These are phyloP conservation scores for Cryptotermes secundus DNA, from an alignment of 1,140 invertebrate genomes.

Conservation along the genomic window DNA sequence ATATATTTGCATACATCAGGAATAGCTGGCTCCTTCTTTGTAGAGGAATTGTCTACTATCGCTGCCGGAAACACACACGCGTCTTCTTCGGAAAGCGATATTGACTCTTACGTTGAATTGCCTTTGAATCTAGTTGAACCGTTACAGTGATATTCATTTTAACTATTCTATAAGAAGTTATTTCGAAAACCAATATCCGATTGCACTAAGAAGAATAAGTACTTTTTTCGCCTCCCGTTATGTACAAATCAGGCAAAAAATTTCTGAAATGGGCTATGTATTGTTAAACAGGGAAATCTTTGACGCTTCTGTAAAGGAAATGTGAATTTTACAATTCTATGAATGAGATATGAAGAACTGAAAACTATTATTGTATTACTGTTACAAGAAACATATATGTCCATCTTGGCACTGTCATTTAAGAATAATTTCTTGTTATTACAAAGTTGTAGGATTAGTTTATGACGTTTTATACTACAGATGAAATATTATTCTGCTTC, in stretches of 20 bases:
- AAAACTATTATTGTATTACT: too few species aligned
- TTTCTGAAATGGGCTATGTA: too few species aligned
- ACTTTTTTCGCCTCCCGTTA: neutral
- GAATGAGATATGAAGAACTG: too few species aligned
- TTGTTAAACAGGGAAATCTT: too few species aligned
- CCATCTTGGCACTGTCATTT: too few species aligned
- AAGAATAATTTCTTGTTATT: too few species aligned
- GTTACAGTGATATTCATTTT: neutral
- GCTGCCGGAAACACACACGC: neutral
- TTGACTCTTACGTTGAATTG: slow-evolving; percentile 17
- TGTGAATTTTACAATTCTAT: too few species aligned
- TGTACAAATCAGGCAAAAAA: neutral
- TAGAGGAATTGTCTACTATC: neutral
- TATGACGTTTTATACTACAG: too few species aligned
- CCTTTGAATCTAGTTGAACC: neutral
- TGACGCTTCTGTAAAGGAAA: too few species aligned
- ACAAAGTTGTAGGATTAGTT: too few species aligned
- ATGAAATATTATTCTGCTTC: too few species aligned
- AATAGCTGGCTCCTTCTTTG: neutral
- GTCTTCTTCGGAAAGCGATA: neutral
- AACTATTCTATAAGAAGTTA: slow-evolving; percentile 3
- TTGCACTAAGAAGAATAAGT: neutral
- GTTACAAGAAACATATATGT: too few species aligned
- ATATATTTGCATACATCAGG: slow-evolving; percentile 1
- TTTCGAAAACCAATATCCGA: neutral